Evolutionary conservation across 1,140 invertebrate genomes (phyloP), one percentile per base, ranked within the genome.

Genomic region (Zaprionus africanus): DNA sequence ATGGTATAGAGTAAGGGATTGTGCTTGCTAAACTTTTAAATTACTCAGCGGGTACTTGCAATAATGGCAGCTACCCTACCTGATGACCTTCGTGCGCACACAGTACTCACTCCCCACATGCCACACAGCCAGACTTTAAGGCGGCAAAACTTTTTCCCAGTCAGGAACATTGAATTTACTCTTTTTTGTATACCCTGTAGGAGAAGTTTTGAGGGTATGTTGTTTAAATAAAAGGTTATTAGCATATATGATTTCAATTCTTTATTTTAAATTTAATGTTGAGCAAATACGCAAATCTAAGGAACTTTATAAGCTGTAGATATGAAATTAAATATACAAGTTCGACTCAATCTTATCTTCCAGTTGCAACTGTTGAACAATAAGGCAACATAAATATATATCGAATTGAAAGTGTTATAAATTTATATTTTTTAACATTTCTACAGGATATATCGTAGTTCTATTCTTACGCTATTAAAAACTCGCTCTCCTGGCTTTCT

Each of bases 21-120:
- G 68, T 61, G 68, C 51, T 66, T 38, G 69, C 22, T 66, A 81
- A 88, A 87, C 85, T 87, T 87, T 87, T 79, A 87, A 87, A 87
- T 87, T 87, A 87, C 84, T 88, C 84, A 76, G 70, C 81, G 81
- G 64, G 81, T 81, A 88, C 84, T 84, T 87, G 81, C 84, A 84
- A 90, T 90, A 87, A 88, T 81, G 70, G 78, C 63, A 63, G 67
- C 34, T 51, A 51, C 19, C 41, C 17, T 59, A 64, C 54, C 65
- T 60, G 15, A 58, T 38, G n/a, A 38, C 49, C 51, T 58, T 26
- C 31, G 31, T 11, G 31, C 6, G 5, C 36, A 11, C 19, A 31
- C 36, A 43, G 38, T 28, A 51, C 46, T 43, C 36, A 51, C 46
- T 43, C 63, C 28, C 53, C 19, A 41, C 56, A n/a, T 22, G 28